Conservation (phyloP, 2,888 invertebrate species). For the Drosophila nr. perissopoda region DNA sequence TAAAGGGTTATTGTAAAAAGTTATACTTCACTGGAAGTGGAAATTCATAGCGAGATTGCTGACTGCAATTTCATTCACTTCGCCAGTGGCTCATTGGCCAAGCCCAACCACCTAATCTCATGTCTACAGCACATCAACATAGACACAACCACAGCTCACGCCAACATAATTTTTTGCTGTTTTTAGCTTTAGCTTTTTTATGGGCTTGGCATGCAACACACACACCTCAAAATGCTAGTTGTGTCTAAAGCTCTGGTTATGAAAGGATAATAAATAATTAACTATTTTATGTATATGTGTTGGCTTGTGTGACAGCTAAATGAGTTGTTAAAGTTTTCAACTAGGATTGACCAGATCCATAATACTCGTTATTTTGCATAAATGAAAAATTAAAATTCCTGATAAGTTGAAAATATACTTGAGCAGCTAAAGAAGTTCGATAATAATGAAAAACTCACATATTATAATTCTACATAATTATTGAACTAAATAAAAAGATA, state of each 20-base stretch:
- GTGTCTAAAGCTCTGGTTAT: conserved; percentile 6
- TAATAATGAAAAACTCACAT: background rate
- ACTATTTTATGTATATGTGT: background rate
- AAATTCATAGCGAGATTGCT: background rate
- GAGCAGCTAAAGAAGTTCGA: background rate
- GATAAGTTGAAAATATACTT: background rate
- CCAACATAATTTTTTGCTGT: conserved; percentile 61
- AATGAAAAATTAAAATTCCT: background rate
- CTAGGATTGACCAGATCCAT: background rate
- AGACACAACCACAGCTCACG: conserved; percentile 54
- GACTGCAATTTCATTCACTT: conserved; percentile 34
- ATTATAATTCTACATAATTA: background rate
- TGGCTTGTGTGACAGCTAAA: background rate
- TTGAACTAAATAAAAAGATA: background rate
- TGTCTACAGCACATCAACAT: conserved; percentile 61
- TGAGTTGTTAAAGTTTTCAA: conserved; percentile 13
- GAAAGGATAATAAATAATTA: conserved; percentile 31
- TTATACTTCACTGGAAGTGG: background rate
- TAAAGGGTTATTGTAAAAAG: conserved; percentile 21
- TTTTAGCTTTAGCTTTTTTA: conserved; percentile 25
- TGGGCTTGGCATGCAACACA: conserved; percentile 47
- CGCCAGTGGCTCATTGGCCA: conserved; percentile 11
- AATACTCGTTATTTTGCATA: background rate
- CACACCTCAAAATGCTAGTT: conserved; percentile 48
- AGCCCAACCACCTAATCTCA: conserved; percentile 43